Base-by-base conservation (phyloP, 2,113 vertebrate species). In the Jaculus jaculus region DNA sequence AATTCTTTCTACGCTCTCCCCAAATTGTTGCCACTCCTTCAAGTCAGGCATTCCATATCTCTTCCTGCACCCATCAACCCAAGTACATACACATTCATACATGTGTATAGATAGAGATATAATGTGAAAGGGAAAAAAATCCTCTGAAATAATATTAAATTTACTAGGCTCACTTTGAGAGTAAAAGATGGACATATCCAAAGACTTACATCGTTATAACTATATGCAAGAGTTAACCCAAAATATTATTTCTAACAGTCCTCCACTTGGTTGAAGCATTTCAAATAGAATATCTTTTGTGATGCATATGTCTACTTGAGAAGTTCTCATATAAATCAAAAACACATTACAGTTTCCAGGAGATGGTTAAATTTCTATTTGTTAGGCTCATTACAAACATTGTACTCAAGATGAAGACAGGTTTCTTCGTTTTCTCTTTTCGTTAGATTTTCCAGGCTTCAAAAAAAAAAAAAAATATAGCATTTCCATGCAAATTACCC, bases 401-500 rank as follows among this genome's bases (percentile, higher is more conserved):
- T 95, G 34, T 95, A 51, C 37, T 94, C 84, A 66, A 87, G 8
- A 88, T 92, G 39, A 91, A 97, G 84, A 94, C 71, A 94, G 88
- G 71, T 51, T 94, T n/a, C 77, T 94, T 93, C 37, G 3, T 82
- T 96, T 96, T 90, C 42, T 11, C 0, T 7, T 74, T 91, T 34
- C 68, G 32, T 95, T 96, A 92, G 1, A 92, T 94, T 97, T 93
- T 92, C 8, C 73, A 84, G 74, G 87, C 86, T 96, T 96, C 77
- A 93, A 96, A 95, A 96, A 92, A 84, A n/a, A n/a, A n/a, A n/a
- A n/a, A n/a, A n/a, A n/a, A n/a, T n/a, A 95, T 97, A 91, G 96
- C 85, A 98, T 98, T 98, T 97, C 96, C 90, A 98, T 98, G 95
- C 84, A 98, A 98, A 98, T 98, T 97, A 96, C 89, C 71, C 83